Conservation (phyloP, 1,140 invertebrate genomes). For the Calephelis nemesis region DNA sequence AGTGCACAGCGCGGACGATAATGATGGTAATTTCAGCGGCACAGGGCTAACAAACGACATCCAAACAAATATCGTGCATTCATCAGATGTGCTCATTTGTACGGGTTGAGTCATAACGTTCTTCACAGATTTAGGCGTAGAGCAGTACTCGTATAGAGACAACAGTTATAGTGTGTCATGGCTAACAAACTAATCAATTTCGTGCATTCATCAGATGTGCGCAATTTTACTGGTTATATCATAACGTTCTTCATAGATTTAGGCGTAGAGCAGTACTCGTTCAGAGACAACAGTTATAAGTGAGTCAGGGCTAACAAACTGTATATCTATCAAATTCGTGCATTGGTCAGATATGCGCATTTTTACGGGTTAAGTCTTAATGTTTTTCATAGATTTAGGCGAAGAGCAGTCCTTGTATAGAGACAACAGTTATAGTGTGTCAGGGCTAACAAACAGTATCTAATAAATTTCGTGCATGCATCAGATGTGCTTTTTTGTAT, state of each 20-base stretch:
- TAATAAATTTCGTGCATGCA: too few species aligned
- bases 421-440: background rate
- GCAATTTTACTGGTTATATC: slow-evolving; percentile 18
- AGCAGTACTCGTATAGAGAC: slow-evolving; percentile 15
- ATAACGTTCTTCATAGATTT: slow-evolving; percentile 33
- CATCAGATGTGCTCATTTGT: slow-evolving; percentile 49
- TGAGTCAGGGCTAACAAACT: background rate
- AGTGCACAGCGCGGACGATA: slow-evolving; percentile 39
- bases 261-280: slow-evolving; percentile 17
- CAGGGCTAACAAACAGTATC: too few species aligned
- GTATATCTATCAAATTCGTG: slow-evolving; percentile 1
- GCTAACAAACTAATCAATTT: too few species aligned
- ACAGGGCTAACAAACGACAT: slow-evolving; percentile 34
- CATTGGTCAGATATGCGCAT: slow-evolving; percentile 30
- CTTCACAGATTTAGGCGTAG: slow-evolving; percentile 35
- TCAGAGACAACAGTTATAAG: background rate
- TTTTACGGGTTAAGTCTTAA: slow-evolving; percentile 37
- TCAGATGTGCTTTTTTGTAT: too few species aligned
- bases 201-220: too few species aligned
- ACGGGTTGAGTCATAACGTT: slow-evolving; percentile 32
- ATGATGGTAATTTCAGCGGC: slow-evolving; percentile 36
- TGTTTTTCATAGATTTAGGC: slow-evolving; percentile 35
- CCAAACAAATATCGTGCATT: slow-evolving; percentile 51
- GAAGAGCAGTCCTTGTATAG: slow-evolving; percentile 18
- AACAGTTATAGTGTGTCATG: too few species aligned